Conservation (phyloP, 2,113 vertebrate genomes). For the Brachirus orientalis region DNA sequence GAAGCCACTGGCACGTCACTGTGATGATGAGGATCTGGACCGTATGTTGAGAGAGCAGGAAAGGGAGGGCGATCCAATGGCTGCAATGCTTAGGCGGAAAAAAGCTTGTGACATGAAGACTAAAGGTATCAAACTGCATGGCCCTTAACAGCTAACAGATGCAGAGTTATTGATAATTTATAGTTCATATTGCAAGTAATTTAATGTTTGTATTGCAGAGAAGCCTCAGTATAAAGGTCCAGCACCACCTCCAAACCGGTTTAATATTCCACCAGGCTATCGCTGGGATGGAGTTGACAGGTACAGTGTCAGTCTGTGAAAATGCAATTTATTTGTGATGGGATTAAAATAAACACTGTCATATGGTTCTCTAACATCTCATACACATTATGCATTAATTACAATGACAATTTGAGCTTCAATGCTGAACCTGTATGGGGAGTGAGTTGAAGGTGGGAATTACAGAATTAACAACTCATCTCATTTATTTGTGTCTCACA, state of each 20-base stretch:
- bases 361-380: no score
- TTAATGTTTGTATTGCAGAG: slow-evolving; percentile 70
- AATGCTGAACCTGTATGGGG: no score
- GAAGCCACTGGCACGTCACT: slow-evolving; percentile 92
- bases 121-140: slow-evolving; percentile 73
- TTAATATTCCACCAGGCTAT: slow-evolving; percentile 92
- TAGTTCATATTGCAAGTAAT: no score
- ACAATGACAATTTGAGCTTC: no score
- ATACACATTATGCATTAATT: background rate
- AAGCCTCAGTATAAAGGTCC: slow-evolving; percentile 91
- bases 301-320: slow-evolving; percentile 67
- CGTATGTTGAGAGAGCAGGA: slow-evolving; percentile 92
- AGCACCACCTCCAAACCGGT: slow-evolving; percentile 92
- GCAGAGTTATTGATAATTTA: background rate
- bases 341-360: no score
- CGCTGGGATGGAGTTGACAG: slow-evolving; percentile 98
- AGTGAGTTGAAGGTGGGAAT: background rate
- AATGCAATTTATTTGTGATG: background rate
- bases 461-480: background rate
- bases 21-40: slow-evolving; percentile 93
- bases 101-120: slow-evolving; percentile 86
- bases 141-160: background rate
- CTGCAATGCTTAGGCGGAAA: slow-evolving; percentile 88
- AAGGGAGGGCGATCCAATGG: slow-evolving; percentile 97
- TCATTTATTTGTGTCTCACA: slow-evolving; percentile 53